A percentile compares a stretch with the other conserved stretches of the same genome.
Evolutionary conservation across 2,113 vertebrate species (phyloP).

Genomic region (Xyliphius kryptos): DNA sequence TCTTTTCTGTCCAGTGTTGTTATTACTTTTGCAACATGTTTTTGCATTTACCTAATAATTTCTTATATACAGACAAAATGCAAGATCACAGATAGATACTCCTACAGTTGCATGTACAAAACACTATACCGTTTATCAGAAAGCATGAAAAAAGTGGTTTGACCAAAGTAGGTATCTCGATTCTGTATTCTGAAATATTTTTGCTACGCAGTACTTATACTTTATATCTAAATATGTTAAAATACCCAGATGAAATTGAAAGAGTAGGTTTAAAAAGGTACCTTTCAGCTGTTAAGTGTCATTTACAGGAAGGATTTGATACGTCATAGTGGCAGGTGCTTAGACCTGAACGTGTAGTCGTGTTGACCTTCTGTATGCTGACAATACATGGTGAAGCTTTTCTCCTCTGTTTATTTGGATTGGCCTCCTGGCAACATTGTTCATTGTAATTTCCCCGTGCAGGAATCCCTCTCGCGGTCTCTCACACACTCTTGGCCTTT

Average conservation of each 20-base stretch:
- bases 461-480: conserved; percentile 10
- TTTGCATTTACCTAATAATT: too few relatives aligned
- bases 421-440: conserved; percentile 28
- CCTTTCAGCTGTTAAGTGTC: conserved; percentile 13
- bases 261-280: neutral
- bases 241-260: neutral
- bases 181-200: too few relatives aligned
- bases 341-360: neutral
- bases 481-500: neutral
- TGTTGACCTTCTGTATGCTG: conserved; percentile 14
- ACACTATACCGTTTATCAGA: too few relatives aligned
- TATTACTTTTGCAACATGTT: too few relatives aligned
- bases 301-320: conserved; percentile 19
- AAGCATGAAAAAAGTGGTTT: too few relatives aligned
- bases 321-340: conserved; percentile 18
- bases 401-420: conserved; percentile 32
- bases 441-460: conserved; percentile 17
- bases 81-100: too few relatives aligned
- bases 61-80: too few relatives aligned
- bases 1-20: too few relatives aligned
- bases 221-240: neutral
- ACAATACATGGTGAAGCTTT: conserved; percentile 12
- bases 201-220: too few relatives aligned
- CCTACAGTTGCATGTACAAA: too few relatives aligned
- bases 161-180: too few relatives aligned